phyloP scores from a whole-genome alignment of 2,888 invertebrate genomes.

The Ferrisia virgata region DNA sequence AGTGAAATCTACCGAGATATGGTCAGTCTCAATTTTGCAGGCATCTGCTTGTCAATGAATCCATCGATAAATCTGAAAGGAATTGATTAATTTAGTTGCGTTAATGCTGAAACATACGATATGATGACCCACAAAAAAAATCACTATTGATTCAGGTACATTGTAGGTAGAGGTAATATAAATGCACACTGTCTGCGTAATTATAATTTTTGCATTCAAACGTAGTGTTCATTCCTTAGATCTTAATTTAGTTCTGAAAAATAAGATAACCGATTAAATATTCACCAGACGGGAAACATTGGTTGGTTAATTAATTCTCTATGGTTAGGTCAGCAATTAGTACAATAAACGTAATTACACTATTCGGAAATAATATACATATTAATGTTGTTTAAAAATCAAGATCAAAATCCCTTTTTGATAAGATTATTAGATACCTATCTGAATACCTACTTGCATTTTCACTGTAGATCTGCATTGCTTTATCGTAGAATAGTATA shows the following conservation, averaged over 20 bases:
- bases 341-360: background rate
- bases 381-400: background rate
- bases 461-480: background rate
- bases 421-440: too few relatives aligned
- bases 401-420: background rate
- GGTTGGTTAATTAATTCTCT: background rate
- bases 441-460: background rate
- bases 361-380: background rate
- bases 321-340: background rate
- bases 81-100: background rate
- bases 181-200: background rate
- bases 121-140: background rate
- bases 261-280: background rate
- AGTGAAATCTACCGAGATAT: background rate
- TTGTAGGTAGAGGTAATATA: too few relatives aligned
- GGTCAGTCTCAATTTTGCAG: background rate
- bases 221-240: background rate
- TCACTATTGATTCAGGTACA: background rate
- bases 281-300: background rate
- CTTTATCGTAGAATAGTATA: background rate
- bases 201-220: background rate
- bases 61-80: background rate
- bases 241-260: background rate
- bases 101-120: background rate
- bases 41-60: too few relatives aligned